Percentiles rank a stretch among this genome's conserved stretches.
Conservation (phyloP, 2,888 invertebrate genomes). For the Oscheius sp. region DNA sequence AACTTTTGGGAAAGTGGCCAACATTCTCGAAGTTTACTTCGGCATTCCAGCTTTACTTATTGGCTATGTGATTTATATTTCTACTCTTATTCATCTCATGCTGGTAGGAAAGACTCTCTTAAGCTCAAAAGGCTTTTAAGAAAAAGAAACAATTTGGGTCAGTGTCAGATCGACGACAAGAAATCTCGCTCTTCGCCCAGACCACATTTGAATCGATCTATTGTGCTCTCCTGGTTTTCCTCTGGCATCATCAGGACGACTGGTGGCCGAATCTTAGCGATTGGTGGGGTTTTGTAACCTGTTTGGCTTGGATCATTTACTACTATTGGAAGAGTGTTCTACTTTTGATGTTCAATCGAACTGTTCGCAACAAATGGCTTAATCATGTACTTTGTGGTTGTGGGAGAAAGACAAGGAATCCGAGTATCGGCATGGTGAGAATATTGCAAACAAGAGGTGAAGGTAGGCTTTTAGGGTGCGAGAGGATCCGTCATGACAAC, state of each 20-base stretch:
- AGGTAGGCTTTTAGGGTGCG: too few species aligned
- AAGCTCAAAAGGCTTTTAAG: neutral
- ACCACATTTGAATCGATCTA: constrained; percentile 20
- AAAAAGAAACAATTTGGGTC: constrained; percentile 12
- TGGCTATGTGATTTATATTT: constrained; percentile 3
- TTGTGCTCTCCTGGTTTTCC: constrained; percentile 1
- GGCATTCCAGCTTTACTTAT: constrained; percentile 11
- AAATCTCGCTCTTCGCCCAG: constrained; percentile 10
- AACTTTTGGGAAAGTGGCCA: neutral
- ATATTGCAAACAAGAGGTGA: too few species aligned
- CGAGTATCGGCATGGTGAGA: too few species aligned
- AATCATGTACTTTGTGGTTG: neutral
- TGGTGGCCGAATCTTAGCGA: neutral
- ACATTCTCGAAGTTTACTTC: constrained; percentile 21
- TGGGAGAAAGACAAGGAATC: too few species aligned
- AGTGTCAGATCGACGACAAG: neutral
- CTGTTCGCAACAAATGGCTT: constrained; percentile 5
- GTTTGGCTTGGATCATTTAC: constrained; percentile 8
- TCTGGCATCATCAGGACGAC: constrained; percentile 15
- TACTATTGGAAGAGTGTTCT: constrained; percentile 7
- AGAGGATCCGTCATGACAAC: too few species aligned
- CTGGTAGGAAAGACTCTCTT: neutral
- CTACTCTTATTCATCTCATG: neutral
- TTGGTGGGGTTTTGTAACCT: constrained; percentile 9
- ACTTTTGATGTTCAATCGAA: neutral